These are phyloP conservation scores for Stomorhina lunata DNA, from an alignment of 2,888 invertebrate species.

Conservation along the genomic window DNA sequence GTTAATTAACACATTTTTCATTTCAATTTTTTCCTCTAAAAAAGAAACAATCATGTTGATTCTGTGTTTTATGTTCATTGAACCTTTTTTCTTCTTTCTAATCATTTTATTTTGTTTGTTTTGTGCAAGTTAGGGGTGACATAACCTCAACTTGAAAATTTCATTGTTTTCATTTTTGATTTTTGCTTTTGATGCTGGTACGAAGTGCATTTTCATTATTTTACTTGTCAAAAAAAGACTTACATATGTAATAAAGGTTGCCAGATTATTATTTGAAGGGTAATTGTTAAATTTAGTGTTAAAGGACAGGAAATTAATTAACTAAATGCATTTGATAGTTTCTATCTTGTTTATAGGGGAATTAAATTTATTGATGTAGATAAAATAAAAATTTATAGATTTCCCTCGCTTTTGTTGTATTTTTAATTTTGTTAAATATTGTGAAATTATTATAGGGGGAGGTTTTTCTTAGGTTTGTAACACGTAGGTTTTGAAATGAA, in stretches of 20 bases:
- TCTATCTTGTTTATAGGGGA: too few species aligned
- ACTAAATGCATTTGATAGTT: background rate
- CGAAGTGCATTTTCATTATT: constrained; percentile 50
- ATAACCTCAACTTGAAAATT: constrained; percentile 59
- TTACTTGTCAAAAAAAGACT: too few species aligned
- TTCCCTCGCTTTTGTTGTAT: too few species aligned
- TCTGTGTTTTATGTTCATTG: constrained; percentile 58
- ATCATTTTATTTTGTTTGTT: constrained; percentile 7
- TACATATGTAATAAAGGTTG: constrained; percentile 2
- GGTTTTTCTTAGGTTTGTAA: too few species aligned
- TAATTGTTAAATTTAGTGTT: background rate
- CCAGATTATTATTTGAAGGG: constrained; percentile 7
- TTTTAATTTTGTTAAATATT: too few species aligned
- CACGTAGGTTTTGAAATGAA: too few species aligned
- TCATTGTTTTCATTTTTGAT: background rate
- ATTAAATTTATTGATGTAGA: too few species aligned
- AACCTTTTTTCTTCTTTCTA: constrained; percentile 52
- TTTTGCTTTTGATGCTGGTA: constrained; percentile 17
- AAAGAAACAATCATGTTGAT: too few species aligned
- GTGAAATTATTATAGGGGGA: too few species aligned
- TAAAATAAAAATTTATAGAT: too few species aligned
- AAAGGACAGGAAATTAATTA: background rate
- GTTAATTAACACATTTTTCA: constrained; percentile 45
- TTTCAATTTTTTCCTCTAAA: background rate
- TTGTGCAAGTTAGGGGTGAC: constrained; percentile 45